Evolutionary conservation across 2,113 vertebrate species (phyloP), one percentile per base, ranked within the genome.

Genomic region (Paradisaea rubra): DNA sequence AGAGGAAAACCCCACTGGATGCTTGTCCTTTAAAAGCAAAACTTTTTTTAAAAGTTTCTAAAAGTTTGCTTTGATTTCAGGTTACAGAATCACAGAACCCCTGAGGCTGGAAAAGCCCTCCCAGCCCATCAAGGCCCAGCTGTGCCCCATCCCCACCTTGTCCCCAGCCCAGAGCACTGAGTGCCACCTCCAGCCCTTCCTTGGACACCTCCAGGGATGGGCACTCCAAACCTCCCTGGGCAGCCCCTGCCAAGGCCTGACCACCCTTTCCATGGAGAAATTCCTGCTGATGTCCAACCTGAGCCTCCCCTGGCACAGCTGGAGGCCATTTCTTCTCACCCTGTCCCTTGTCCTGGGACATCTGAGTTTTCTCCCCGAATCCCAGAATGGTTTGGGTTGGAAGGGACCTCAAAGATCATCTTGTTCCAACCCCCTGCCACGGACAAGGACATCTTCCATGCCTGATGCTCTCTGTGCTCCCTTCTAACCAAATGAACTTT

Each of bases 131-230:
- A 2, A 39, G 44, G 9, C 33, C 19, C 16, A 16, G 3, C 45
- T 66, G 60, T 65, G 31, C 49, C 49, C 0, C 0, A 16, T 52
- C 1, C 52, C 17, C 25, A 31, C 21, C 44, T 23, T 39, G 15
- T 35, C 35, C 21, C 31, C 50, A 64, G 50, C 52, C 22, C 50
- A n/a, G 33, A 45, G 59, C 52, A 0, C 52, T 15, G 33, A 53
- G 53, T 68, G 78, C 24, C 54, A 25, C 1, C 0, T 31, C 60
- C 52, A 63, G 30, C 0, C 10, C 4, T 50, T 25, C 73, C 23
- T 23, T 13, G 76, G 76, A 0, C 50, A 27, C 4, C 11, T 50
- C 35, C 42, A 57, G 59, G 66, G 31, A 8, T 37, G 33, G 22
- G 44, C 0, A 24, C 44, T 39, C 45, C 60, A 66, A 11, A 15